phyloP scores from a whole-genome alignment of 2,888 invertebrate genomes.

The Trichogramma dendrolimi region DNA sequence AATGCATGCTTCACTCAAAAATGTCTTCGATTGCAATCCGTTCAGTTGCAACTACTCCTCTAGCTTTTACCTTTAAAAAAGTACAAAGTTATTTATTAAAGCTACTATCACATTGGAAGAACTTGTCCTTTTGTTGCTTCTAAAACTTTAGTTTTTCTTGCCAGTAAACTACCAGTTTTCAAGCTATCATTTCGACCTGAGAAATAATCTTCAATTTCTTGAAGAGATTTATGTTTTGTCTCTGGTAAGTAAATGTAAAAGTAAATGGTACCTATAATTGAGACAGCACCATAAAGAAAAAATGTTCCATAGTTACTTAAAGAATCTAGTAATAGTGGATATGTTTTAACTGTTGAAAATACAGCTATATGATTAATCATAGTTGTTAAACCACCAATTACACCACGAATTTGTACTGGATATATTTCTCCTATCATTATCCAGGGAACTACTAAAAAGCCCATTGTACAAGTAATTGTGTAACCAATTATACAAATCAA shows the following conservation, averaged over 20 bases:
- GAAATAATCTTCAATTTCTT: slow-evolving; percentile 70
- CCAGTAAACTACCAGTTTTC: slow-evolving; percentile 42
- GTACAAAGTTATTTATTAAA: too few relatives aligned
- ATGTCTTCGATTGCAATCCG: too few relatives aligned
- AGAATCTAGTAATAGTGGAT: slow-evolving; percentile 55
- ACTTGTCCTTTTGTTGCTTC: slow-evolving; percentile 41
- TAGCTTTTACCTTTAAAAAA: too few relatives aligned
- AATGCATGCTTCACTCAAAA: too few relatives aligned
- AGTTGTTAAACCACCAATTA: slow-evolving; percentile 65
- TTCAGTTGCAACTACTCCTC: too few relatives aligned
- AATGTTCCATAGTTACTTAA: slow-evolving; percentile 62
- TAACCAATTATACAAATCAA: slow-evolving; percentile 61
- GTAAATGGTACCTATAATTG: slow-evolving; percentile 59
- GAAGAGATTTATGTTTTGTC: slow-evolving; percentile 64
- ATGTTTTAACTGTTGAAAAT: slow-evolving; percentile 67
- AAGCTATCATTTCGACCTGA: slow-evolving; percentile 60
- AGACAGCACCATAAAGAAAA: slow-evolving; percentile 61
- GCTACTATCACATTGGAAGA: slow-evolving; percentile 36
- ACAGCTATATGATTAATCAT: slow-evolving; percentile 63
- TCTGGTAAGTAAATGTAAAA: slow-evolving; percentile 66
- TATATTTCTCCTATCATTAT: slow-evolving; percentile 73
- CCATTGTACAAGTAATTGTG: slow-evolving; percentile 62
- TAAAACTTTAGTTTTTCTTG: slow-evolving; percentile 36
- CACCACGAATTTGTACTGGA: slow-evolving; percentile 63
- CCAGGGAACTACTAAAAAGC: slow-evolving; percentile 68